A percentile compares a stretch with the other conserved stretches of the same genome.
phyloP scores from a whole-genome alignment of 2,113 vertebrate species.

The Myrmophylax atrothorax region DNA sequence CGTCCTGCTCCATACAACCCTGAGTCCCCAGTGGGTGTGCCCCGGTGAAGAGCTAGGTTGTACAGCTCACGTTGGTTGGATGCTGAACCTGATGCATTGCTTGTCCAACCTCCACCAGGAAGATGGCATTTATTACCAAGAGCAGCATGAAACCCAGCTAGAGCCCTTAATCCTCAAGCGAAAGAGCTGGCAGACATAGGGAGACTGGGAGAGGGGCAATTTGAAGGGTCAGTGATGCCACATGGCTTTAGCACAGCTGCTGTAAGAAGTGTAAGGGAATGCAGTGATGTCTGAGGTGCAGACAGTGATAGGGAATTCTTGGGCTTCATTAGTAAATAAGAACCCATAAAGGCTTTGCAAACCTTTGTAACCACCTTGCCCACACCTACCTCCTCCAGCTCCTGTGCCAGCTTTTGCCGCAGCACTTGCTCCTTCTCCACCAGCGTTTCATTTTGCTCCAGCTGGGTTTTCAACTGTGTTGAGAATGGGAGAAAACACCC shows the following conservation, averaged over 20 bases:
- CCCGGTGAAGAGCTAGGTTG: not conserved
- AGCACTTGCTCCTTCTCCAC: constrained; percentile 76
- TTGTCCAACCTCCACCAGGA: not conserved
- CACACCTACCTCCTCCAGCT: constrained; percentile 84
- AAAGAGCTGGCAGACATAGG: not conserved
- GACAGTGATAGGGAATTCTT: not conserved
- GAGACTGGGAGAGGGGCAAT: not conserved
- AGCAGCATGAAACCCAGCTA: not conserved
- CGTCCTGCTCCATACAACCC: not conserved
- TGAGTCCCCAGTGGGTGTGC: fast-evolving
- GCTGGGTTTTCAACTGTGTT: constrained; percentile 78
- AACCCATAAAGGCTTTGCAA: not conserved
- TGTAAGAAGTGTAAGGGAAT: not conserved
- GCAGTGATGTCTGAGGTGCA: not conserved
- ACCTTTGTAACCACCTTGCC: fast-evolving
- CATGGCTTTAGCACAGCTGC: not conserved
- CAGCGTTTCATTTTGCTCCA: constrained; percentile 74
- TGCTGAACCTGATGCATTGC: fast-evolving
- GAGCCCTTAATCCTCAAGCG: not conserved
- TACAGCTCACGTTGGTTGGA: fast-evolving
- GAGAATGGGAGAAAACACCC: not conserved
- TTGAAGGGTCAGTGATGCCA: not conserved
- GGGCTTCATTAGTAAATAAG: not conserved
- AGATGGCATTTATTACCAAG: not conserved
- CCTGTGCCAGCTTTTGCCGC: constrained; percentile 76